These are phyloP conservation scores for Sander vitreus DNA, from an alignment of 2,113 vertebrate species.

Conservation along the genomic window DNA sequence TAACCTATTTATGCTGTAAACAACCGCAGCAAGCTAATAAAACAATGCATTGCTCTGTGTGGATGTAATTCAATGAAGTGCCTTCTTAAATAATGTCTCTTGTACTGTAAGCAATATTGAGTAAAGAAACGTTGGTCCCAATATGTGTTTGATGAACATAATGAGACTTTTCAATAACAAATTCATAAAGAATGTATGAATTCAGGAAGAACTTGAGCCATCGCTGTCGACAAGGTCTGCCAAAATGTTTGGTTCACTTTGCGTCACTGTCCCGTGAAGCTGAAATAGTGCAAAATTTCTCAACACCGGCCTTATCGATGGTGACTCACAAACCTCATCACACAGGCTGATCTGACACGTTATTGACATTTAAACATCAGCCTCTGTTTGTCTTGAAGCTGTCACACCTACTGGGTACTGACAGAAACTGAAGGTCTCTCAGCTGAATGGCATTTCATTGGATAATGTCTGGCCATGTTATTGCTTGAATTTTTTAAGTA, in stretches of 20 bases:
- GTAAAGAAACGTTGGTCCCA: slow-evolving; percentile 66
- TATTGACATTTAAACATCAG: slow-evolving; percentile 63
- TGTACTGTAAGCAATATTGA: slow-evolving; percentile 61
- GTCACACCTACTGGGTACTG: slow-evolving; percentile 50
- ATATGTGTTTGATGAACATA: slow-evolving; percentile 75
- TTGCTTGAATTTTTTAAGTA: slow-evolving; percentile 29
- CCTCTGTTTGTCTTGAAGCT: slow-evolving; percentile 52
- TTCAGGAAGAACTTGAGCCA: slow-evolving; percentile 43
- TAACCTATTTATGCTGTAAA: slow-evolving; percentile 83
- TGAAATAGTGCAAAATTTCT: slow-evolving; percentile 16
- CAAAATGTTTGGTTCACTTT: slow-evolving; percentile 63
- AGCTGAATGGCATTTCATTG: slow-evolving; percentile 44
- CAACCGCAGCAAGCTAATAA: slow-evolving; percentile 79
- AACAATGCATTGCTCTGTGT: slow-evolving; percentile 67
- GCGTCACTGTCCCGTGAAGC: slow-evolving; percentile 50
- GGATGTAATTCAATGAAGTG: slow-evolving; percentile 78
- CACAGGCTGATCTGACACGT: slow-evolving; percentile 52
- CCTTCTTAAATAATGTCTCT: slow-evolving; percentile 71
- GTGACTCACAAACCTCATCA: slow-evolving; percentile 51
- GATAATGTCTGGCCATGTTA: slow-evolving; percentile 36
- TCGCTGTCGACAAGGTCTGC: slow-evolving; percentile 38
- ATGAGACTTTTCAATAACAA: slow-evolving; percentile 81
- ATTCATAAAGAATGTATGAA: slow-evolving; percentile 84
- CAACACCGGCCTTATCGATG: slow-evolving; percentile 17
- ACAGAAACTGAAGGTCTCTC: slow-evolving; percentile 34